phyloP scores from a whole-genome alignment of 1,140 invertebrate genomes.

The Tachypleus tridentatus region DNA sequence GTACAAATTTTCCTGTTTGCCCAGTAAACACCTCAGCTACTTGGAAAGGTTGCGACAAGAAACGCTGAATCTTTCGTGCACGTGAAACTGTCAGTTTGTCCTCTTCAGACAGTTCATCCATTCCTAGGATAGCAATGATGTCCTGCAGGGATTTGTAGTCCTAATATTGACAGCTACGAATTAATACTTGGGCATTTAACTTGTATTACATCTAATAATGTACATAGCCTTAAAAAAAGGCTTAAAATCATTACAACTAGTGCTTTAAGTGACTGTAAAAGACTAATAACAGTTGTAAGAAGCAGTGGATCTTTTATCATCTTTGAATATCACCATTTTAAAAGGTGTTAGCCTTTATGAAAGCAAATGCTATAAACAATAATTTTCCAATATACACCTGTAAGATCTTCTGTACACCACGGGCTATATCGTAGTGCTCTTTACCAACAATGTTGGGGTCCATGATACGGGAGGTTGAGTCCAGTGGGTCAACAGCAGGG shows the following conservation, averaged over 20 bases:
- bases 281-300: too few species aligned
- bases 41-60: conserved; percentile 93
- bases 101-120: conserved; percentile 99
- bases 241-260: too few species aligned
- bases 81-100: conserved; percentile 94
- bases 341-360: too few species aligned
- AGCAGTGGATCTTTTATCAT: too few species aligned
- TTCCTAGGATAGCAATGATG: conserved; percentile 58
- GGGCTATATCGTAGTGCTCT: conserved; percentile 89
- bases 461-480: conserved; percentile 97
- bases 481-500: conserved; percentile 94
- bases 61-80: conserved; percentile 94
- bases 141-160: conserved; percentile 55
- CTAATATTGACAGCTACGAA: too few species aligned
- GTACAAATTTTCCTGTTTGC: conserved; percentile 81
- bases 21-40: conserved; percentile 89
- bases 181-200: too few species aligned
- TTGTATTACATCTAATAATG: too few species aligned
- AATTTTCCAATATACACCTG: conserved; percentile 49
- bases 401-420: conserved; percentile 94
- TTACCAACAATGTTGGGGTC: conserved; percentile 92
- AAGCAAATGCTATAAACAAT: too few species aligned
- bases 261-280: too few species aligned
- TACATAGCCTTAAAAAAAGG: too few species aligned
- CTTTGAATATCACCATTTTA: too few species aligned